Conservation (phyloP, 2,888 invertebrate genomes). For the Nebria salina region DNA sequence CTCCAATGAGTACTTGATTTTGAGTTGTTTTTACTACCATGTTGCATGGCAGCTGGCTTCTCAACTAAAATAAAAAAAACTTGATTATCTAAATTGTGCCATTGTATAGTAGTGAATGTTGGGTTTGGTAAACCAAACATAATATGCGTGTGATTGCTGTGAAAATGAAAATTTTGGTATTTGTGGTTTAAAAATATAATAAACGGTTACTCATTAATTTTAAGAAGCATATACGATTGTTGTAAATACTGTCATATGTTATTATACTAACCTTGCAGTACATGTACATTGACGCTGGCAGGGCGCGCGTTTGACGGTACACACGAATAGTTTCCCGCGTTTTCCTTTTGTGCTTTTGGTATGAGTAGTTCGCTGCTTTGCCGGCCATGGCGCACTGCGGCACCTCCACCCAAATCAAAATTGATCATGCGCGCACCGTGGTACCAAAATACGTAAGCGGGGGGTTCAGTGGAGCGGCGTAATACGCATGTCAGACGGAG, state of each 20-base stretch:
- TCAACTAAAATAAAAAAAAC: constrained; percentile 64
- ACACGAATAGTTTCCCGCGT: constrained; percentile 85
- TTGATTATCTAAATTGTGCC: constrained; percentile 34
- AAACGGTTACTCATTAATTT: no score
- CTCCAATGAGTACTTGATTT: constrained; percentile 34
- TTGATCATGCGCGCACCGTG: constrained; percentile 87
- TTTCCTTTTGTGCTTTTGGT: constrained; percentile 66
- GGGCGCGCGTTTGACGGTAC: constrained; percentile 81
- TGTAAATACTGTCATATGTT: no score
- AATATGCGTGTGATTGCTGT: no score
- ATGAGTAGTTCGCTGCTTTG: constrained; percentile 65
- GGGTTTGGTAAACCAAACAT: no score
- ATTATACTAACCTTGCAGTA: constrained; percentile 69
- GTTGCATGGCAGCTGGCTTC: constrained; percentile 74
- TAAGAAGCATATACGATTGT: no score
- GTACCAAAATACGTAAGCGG: constrained; percentile 83
- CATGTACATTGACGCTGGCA: constrained; percentile 79
- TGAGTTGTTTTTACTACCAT: constrained; percentile 64
- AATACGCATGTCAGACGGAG: constrained; percentile 76
- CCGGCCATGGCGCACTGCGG: constrained; percentile 64
- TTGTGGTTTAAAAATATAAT: no score
- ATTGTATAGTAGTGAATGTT: no score
- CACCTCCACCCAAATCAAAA: constrained; percentile 75
- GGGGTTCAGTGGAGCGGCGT: constrained; percentile 73
- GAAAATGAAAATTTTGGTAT: no score